Evolutionary conservation across 2,888 invertebrate species (phyloP).

Genomic region (Caenorhabditis sp.): DNA sequence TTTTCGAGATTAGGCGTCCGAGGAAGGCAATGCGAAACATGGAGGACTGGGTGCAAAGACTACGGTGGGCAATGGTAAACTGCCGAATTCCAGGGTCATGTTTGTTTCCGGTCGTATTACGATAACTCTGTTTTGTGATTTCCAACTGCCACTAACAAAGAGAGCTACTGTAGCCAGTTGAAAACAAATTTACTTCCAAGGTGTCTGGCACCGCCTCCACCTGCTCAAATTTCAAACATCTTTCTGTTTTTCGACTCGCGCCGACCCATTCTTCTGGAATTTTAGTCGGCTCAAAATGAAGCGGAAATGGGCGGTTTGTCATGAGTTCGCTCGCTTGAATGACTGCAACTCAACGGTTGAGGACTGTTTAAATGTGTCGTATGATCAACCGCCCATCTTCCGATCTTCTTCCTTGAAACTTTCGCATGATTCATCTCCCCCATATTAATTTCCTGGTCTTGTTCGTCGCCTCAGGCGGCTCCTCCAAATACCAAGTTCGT

Average conservation of each 20-base stretch:
- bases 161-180: conserved; percentile 3
- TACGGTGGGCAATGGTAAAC: not conserved
- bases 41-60: not conserved
- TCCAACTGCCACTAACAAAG: no score
- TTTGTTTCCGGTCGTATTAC: no score
- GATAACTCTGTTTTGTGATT: no score
- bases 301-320: not conserved
- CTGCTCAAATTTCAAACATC: not conserved
- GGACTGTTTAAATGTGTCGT: not conserved
- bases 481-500: not conserved
- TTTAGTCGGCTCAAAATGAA: not conserved
- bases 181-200: no score
- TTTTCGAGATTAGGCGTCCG: not conserved
- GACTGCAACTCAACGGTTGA: not conserved
- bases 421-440: not conserved
- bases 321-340: not conserved
- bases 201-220: conserved; percentile 29
- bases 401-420: not conserved
- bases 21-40: not conserved
- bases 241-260: not conserved
- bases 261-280: conserved; percentile 8
- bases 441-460: conserved; percentile 2
- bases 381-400: not conserved
- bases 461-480: not conserved
- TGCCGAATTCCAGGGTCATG: no score